Percentiles rank a stretch among this genome's conserved stretches.
These are phyloP conservation scores for Burhinus bistriatus DNA, from an alignment of 2,113 vertebrate genomes.

Conservation along the genomic window DNA sequence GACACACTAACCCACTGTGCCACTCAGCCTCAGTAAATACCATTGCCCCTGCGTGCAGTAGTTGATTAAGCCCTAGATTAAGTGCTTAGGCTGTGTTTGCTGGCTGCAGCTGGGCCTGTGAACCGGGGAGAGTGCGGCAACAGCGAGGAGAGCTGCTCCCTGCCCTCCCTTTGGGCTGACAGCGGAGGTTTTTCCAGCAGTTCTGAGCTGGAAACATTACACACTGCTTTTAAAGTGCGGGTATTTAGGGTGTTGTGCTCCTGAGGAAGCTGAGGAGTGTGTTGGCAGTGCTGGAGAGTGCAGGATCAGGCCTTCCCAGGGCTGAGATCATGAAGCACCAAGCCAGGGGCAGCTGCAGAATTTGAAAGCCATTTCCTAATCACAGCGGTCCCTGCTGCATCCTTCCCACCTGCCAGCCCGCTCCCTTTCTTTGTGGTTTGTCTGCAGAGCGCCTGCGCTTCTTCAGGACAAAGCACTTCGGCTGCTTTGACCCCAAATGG, in stretches of 20 bases:
- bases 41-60: fast-evolving
- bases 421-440: background rate
- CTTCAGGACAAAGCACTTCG: background rate
- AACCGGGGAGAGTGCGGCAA: fast-evolving
- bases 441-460: fast-evolving
- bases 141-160: background rate
- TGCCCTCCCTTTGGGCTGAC: background rate
- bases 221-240: background rate
- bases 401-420: background rate
- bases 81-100: background rate
- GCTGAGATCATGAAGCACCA: background rate
- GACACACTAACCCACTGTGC: background rate
- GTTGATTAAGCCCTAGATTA: background rate
- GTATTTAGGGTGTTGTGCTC: background rate
- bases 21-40: background rate
- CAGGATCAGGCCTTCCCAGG: background rate
- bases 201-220: background rate
- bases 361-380: background rate
- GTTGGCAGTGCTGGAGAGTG: background rate
- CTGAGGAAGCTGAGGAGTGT: background rate
- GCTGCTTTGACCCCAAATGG: background rate
- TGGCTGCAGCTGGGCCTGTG: fast-evolving
- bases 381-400: background rate
- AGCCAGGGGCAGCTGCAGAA: background rate
- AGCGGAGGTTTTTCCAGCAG: background rate